Evolutionary conservation across 2,888 invertebrate species (phyloP), one percentile per base, ranked within the genome.

Genomic region (Meta bourneti): DNA sequence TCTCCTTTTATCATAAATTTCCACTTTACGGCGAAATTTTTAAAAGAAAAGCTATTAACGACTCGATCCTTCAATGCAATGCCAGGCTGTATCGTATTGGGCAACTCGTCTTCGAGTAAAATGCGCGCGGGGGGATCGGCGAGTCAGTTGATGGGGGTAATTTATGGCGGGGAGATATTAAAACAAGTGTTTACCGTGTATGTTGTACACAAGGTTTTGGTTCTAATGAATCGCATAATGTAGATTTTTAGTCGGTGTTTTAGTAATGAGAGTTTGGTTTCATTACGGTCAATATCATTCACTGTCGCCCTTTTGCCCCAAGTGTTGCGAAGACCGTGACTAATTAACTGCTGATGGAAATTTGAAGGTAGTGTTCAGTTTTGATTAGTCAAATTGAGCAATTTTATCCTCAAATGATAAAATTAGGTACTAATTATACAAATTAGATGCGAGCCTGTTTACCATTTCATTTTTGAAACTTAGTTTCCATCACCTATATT

Each of bases 1-100:
- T 69, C 77, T 51, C 75, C 87, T 91, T 87, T 91, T 91, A 83
- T 72, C 91, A 91, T 91, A 91, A 91, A 91, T 91, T 91, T 91
- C 91, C 87, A 87, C 91, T 91, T 83, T 87, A 61, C 71, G 34
- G 34, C 75, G 61, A 72, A 72, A 88, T 51, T 72, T 88, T 49
- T 69, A 61, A 48, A 77, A 80, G 75, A 81, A 79, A 54, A 71
- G 19, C 88, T 49, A 75, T 81, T 88, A 88, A 88, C n/a, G 81
- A 7, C 61, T 11, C n/a, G n/a, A 69, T 80, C 71, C 79, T n/a
- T 85, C 79, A 13, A 71, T 77, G 86, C 61, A 48, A 34, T 34
- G 74, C 9, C n/a, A n/a, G 69, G 75, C 61, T 77, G 49, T 48
- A 48, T 49, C 34, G 4, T n/a, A 16, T 88, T 88, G 81, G 8